Evolutionary conservation across 2,888 invertebrate genomes (phyloP).

Genomic region (Arrhopalites spinosus): DNA sequence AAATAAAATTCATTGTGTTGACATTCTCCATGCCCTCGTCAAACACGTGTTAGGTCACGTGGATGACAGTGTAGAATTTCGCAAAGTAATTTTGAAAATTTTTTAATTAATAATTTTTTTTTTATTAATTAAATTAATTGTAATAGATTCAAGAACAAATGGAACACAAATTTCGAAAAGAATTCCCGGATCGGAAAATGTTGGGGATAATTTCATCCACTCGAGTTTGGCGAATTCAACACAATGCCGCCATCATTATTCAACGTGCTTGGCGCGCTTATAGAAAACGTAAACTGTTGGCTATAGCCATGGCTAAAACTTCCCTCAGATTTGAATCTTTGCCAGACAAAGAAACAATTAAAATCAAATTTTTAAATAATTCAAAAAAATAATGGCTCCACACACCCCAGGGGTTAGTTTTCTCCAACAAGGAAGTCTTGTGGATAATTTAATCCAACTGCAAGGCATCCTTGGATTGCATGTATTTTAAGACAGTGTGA

Average conservation of each 20-base stretch:
- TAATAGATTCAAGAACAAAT: constrained; percentile 77
- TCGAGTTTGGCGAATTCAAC: constrained; percentile 92
- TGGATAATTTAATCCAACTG: too few species aligned
- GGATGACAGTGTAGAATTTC: constrained; percentile 91
- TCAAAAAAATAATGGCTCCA: too few species aligned
- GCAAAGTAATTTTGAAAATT: constrained; percentile 67
- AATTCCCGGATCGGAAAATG: constrained; percentile 93
- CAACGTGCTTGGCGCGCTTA: constrained; percentile 80
- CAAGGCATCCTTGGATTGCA: too few species aligned
- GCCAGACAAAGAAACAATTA: too few species aligned
- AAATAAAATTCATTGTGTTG: constrained; percentile 94
- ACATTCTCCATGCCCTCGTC: constrained; percentile 89
- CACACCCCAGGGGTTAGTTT: too few species aligned
- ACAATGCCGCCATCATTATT: constrained; percentile 87
- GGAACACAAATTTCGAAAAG: constrained; percentile 93
- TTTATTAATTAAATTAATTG: not conserved
- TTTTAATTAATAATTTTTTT: too few species aligned
- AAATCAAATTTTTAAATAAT: too few species aligned
- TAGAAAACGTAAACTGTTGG: constrained; percentile 32
- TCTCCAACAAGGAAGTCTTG: too few species aligned
- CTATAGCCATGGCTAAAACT: too few species aligned
- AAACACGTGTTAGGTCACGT: constrained; percentile 94
- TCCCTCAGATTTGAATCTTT: too few species aligned
- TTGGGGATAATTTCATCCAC: constrained; percentile 93
- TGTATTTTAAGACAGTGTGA: too few species aligned